A percentile compares a stretch with the other conserved stretches of the same genome.
Conservation (phyloP, 1,140 invertebrate genomes). For the Drosophila rufa region DNA sequence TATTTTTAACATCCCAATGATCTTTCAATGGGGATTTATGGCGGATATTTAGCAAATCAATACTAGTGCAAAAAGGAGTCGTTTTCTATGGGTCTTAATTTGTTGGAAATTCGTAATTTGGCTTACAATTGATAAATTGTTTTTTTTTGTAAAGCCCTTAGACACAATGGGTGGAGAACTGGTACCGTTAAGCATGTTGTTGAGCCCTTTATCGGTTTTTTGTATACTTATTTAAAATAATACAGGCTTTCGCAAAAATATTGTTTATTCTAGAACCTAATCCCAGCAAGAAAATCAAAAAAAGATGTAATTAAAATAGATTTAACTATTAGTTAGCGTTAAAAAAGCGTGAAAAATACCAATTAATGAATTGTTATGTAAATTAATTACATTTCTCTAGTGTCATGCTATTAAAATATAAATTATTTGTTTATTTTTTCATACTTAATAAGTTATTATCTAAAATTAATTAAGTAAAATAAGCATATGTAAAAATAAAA, state of each 20-base stretch:
- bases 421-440: no score
- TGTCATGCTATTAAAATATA: no score
- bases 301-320: no score
- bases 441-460: no score
- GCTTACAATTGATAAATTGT: constrained; percentile 1
- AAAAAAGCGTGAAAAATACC: no score
- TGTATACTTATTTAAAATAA: neutral
- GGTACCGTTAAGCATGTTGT: neutral
- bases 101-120: constrained; percentile 9
- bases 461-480: no score
- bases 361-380: no score
- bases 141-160: neutral
- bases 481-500: no score
- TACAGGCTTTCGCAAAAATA: neutral
- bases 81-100: constrained; percentile 2
- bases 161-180: neutral
- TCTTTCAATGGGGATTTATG: constrained; percentile 35
- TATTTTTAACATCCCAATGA: constrained; percentile 36
- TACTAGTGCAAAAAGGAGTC: neutral
- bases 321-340: no score
- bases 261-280: neutral
- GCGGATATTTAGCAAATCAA: constrained; percentile 1
- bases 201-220: neutral
- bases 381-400: no score
- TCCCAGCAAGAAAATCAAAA: no score